Evolutionary conservation across 2,797 vertebrate species (phyloP), one percentile per base, ranked within the genome.

Genomic region (Neoniphon sammara): DNA sequence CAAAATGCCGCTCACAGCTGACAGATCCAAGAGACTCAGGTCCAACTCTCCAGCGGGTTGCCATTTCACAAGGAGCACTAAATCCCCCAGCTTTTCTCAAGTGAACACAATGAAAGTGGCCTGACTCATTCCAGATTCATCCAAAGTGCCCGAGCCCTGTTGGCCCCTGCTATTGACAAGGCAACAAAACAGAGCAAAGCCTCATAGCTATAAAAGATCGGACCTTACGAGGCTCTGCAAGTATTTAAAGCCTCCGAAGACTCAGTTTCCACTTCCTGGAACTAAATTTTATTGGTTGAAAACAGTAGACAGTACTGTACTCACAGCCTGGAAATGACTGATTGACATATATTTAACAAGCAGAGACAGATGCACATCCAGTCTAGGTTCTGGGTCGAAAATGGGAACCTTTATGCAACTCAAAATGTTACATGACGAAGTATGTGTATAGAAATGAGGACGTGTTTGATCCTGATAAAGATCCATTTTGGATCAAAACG

Each of bases 1-100:
- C 88, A 85, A 77, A 84, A 91, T 88, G 86, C 91, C 27, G 84
- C 88, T 86, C 87, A 90, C 88, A 72, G 78, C 75, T 80, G 65
- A 73, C 76, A 49, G 70, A 79, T 81, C 57, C 0, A 2, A 66
- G 71, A 44, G 20, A 66, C 81, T 75, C 30, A 76, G 82, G 70
- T 88, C 86, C 76, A 23, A 59, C 73, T 88, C 85, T 81, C 82
- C 53, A 0, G 81, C 80, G 89, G 67, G 64, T 73, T 72, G 66
- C 83, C 81, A 34, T 84, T 86, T 85, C 80, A 81, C 77, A 62
- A 86, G 81, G 66, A 90, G 86, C 70, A 56, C 71, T 87, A 87
- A 89, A 90, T 85, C 83, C 89, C 50, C 44, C 75, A 60, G 86
- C 86, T 84, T 85, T 79, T 79, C 81, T 78, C 75, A 11, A 60